phyloP scores from a whole-genome alignment of 2,797 vertebrate species.

The Pangasius sanitwongsei region DNA sequence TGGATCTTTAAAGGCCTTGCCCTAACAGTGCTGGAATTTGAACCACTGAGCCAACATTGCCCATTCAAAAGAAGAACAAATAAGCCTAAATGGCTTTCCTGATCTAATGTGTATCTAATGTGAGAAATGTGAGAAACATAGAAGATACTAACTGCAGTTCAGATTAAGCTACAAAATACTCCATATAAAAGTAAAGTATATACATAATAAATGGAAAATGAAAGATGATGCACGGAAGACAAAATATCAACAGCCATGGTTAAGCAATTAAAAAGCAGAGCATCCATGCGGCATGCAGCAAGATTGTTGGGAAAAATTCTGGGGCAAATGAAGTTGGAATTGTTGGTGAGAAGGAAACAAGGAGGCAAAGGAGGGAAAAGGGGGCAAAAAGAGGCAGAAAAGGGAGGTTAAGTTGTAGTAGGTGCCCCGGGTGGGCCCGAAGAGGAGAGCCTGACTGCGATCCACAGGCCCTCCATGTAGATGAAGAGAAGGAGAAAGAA shows the following conservation, averaged over 20 bases:
- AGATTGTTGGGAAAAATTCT: background rate
- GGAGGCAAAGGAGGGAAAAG: conserved; percentile 2
- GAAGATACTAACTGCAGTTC: background rate
- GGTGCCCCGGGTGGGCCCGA: conserved; percentile 20
- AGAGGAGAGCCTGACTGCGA: conserved; percentile 51
- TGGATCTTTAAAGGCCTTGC: background rate
- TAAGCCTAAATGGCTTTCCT: background rate
- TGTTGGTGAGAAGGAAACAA: background rate
- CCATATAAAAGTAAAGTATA: background rate
- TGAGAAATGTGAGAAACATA: conserved; percentile 1
- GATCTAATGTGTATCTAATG: background rate
- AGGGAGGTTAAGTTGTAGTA: conserved; percentile 25
- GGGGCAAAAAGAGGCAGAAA: conserved; percentile 17
- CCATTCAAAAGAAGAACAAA: background rate
- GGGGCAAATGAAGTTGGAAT: background rate
- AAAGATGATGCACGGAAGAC: conserved; percentile 23
- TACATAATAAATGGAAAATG: background rate
- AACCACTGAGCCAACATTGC: background rate
- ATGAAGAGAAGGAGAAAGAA: conserved; percentile 75
- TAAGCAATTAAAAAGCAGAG: background rate
- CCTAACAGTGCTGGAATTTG: background rate
- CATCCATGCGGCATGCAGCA: conserved; percentile 27
- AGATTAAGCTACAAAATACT: background rate
- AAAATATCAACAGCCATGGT: conserved; percentile 7
- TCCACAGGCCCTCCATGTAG: conserved; percentile 62